phyloP scores from a whole-genome alignment of 2,888 invertebrate genomes.

The Athetis lepigone region DNA sequence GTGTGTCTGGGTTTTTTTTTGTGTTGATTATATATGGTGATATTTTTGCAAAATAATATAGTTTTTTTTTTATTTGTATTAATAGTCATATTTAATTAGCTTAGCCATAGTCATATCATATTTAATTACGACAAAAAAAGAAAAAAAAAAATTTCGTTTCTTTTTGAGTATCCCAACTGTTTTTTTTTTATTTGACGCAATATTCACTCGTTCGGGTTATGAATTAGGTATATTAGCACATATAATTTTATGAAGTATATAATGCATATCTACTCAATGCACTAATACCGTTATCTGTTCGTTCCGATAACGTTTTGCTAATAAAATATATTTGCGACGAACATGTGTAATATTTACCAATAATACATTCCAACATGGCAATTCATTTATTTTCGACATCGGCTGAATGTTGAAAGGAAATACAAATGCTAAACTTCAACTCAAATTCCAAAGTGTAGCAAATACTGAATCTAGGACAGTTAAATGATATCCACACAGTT shows the following conservation, averaged over 20 bases:
- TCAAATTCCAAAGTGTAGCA: slow-evolving; percentile 32
- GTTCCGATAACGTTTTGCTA: slow-evolving; percentile 18
- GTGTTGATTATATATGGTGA: too few relatives aligned
- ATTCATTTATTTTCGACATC: slow-evolving; percentile 22
- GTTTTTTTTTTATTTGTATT: too few relatives aligned
- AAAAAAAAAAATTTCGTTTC: too few relatives aligned
- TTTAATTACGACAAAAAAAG: slow-evolving; percentile 1
- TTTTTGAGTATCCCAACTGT: too few relatives aligned
- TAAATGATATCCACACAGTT: slow-evolving; percentile 47
- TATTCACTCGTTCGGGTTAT: slow-evolving; percentile 18
- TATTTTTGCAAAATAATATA: too few relatives aligned
- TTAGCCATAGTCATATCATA: too few relatives aligned
- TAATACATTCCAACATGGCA: neutral
- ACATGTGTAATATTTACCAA: slow-evolving; percentile 31
- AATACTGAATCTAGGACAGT: slow-evolving; percentile 42
- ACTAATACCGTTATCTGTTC: slow-evolving; percentile 35
- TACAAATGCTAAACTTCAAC: slow-evolving; percentile 1
- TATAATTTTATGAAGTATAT: neutral
- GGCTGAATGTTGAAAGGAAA: slow-evolving; percentile 3
- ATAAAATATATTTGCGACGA: slow-evolving; percentile 24
- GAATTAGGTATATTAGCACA: slow-evolving; percentile 1
- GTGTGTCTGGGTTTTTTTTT: too few relatives aligned
- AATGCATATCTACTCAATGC: slow-evolving; percentile 34
- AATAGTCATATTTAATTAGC: too few relatives aligned
- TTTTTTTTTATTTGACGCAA: too few relatives aligned